Evolutionary conservation across 2,113 vertebrate genomes (phyloP).

Genomic region (Percina caprodes): DNA sequence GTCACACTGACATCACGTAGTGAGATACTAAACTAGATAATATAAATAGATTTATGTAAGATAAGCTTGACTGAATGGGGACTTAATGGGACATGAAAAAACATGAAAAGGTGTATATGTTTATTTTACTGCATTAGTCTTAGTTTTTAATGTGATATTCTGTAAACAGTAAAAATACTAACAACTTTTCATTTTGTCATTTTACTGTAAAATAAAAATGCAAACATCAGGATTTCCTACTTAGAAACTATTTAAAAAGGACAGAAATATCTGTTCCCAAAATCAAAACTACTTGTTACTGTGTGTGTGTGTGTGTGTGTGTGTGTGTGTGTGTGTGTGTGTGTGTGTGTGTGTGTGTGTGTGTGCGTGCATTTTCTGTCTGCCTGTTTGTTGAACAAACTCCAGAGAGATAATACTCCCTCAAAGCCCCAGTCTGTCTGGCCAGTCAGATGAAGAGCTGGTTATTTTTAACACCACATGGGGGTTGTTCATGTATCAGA

Average conservation of each 20-base stretch:
- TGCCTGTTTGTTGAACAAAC: conserved; percentile 70
- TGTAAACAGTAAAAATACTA: background rate
- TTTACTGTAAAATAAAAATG: background rate
- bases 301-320: conserved; percentile 7
- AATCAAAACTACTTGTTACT: background rate
- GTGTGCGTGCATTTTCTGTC: conserved; percentile 64
- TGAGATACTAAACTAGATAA: conserved; percentile 1
- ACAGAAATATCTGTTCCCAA: background rate
- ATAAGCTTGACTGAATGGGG: conserved; percentile 3
- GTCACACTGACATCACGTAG: background rate
- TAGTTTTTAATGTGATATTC: background rate
- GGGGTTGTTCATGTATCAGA: conserved; percentile 67
- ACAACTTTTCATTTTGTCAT: background rate
- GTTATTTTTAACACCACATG: conserved; percentile 82
- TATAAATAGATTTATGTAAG: conserved; percentile 2
- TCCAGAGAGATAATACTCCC: conserved; percentile 80
- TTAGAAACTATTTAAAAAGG: background rate
- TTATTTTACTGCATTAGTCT: background rate
- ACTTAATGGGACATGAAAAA: conserved; percentile 1
- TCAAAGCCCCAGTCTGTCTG: conserved; percentile 78
- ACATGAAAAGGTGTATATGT: background rate
- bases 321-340: conserved; percentile 4
- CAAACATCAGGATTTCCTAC: background rate
- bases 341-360: background rate
- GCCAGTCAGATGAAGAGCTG: conserved; percentile 71